Conservation (phyloP, 2,888 invertebrate species). For the Helleia helle region DNA sequence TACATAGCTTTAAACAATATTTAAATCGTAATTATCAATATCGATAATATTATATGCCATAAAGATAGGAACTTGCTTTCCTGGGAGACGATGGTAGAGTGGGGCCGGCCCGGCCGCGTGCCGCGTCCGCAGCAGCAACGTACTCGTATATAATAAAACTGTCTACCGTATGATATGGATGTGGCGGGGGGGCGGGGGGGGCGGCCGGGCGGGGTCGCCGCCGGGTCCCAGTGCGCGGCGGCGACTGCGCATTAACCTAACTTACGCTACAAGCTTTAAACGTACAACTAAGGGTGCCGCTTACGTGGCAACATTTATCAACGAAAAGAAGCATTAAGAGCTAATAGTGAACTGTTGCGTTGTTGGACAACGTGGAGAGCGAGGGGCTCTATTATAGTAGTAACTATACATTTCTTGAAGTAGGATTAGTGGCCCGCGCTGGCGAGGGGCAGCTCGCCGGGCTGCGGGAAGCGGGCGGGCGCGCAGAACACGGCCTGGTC, state of each 20-base stretch:
- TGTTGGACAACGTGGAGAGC: conserved; percentile 73
- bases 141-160: conserved; percentile 72
- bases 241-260: conserved; percentile 58
- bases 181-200: conserved; percentile 52
- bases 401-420: conserved; percentile 71
- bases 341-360: conserved; percentile 75
- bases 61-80: conserved; percentile 76
- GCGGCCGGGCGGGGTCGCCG: conserved; percentile 55
- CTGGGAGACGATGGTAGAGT: conserved; percentile 71
- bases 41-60: conserved; percentile 76
- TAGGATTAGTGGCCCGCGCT: conserved; percentile 73
- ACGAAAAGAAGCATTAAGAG: conserved; percentile 72
- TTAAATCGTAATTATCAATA: conserved; percentile 76
- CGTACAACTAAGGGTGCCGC: conserved; percentile 67
- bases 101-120: conserved; percentile 58
- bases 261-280: conserved; percentile 73
- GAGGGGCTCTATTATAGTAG: conserved; percentile 66
- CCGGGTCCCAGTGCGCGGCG: conserved; percentile 71
- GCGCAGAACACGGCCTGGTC: conserved; percentile 77
- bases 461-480: conserved; percentile 74
- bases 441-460: conserved; percentile 73
- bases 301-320: conserved; percentile 54
- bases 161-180: conserved; percentile 74
- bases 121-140: conserved; percentile 65
- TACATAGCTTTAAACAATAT: conserved; percentile 76